A percentile compares a stretch with the other conserved stretches of the same genome.
Evolutionary conservation across 2,113 vertebrate genomes (phyloP).

Genomic region (Phyllopteryx taeniolatus): DNA sequence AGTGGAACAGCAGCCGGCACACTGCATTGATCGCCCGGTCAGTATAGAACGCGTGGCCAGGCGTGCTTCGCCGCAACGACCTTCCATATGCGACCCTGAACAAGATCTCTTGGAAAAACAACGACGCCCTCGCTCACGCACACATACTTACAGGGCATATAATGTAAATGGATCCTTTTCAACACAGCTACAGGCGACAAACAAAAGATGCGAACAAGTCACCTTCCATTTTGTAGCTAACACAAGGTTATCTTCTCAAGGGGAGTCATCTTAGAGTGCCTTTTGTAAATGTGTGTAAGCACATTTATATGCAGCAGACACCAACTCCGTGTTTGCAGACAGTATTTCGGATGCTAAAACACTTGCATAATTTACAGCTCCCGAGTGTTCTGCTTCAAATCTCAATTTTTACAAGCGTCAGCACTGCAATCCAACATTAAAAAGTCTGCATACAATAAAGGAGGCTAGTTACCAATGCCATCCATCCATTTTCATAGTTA

Average conservation of each 20-base stretch:
- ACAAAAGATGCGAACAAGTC: background rate
- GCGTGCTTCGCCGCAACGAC: slow-evolving; percentile 39
- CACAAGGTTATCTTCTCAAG: slow-evolving; percentile 23
- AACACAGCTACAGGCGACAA: background rate
- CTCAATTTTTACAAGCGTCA: background rate
- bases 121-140: background rate
- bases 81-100: slow-evolving; percentile 24
- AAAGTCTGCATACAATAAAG: no score
- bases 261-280: background rate
- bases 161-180: background rate
- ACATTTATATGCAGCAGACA: background rate
- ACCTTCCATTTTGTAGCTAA: background rate
- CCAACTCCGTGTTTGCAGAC: background rate
- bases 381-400: slow-evolving; percentile 8
- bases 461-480: no score
- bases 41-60: slow-evolving; percentile 25
- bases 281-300: background rate
- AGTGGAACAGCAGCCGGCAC: slow-evolving; percentile 54
- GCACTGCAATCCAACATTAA: background rate
- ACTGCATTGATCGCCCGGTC: slow-evolving; percentile 56
- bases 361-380: slow-evolving; percentile 22
- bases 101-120: background rate
- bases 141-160: background rate
- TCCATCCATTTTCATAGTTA: no score
- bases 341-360: slow-evolving; percentile 3